Evolutionary conservation across 2,797 vertebrate genomes (phyloP).

Genomic region (Serranus cabrilla): DNA sequence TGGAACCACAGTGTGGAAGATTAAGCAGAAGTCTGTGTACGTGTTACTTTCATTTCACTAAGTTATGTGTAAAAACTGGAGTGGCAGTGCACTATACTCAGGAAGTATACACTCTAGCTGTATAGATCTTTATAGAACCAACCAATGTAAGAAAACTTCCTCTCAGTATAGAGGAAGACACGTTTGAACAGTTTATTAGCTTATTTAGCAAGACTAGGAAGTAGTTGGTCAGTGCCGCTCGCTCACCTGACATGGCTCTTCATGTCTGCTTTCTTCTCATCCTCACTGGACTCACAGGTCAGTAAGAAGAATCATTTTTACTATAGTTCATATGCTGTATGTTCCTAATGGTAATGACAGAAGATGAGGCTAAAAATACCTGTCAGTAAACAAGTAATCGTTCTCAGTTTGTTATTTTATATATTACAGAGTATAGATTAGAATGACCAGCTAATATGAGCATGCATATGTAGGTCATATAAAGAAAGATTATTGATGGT

Average conservation of each 20-base stretch:
- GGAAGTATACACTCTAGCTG: neutral
- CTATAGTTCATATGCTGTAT: too few species aligned
- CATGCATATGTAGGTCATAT: too few species aligned
- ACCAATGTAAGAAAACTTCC: neutral
- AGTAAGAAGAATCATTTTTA: neutral
- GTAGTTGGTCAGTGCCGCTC: too few species aligned
- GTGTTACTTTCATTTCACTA: too few species aligned
- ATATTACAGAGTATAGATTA: too few species aligned
- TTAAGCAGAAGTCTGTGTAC: neutral
- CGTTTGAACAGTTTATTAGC: too few species aligned
- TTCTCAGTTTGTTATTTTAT: neutral
- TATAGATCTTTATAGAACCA: neutral
- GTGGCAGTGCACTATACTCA: too few species aligned
- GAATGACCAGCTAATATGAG: too few species aligned
- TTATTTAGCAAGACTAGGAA: neutral
- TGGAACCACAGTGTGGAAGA: neutral
- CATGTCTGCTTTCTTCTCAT: constrained; percentile 29
- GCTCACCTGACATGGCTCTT: too few species aligned
- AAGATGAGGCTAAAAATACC: too few species aligned
- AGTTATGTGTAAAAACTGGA: neutral
- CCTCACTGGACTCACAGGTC: constrained; percentile 53
- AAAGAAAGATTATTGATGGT: too few species aligned
- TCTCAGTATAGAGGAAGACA: neutral
- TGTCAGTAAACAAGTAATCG: constrained; percentile 9
- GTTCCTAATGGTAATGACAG: too few species aligned